Percentiles rank a stretch among this genome's conserved stretches.
phyloP scores from a whole-genome alignment of 2,797 vertebrate species.

The Megaceryle alcyon region DNA sequence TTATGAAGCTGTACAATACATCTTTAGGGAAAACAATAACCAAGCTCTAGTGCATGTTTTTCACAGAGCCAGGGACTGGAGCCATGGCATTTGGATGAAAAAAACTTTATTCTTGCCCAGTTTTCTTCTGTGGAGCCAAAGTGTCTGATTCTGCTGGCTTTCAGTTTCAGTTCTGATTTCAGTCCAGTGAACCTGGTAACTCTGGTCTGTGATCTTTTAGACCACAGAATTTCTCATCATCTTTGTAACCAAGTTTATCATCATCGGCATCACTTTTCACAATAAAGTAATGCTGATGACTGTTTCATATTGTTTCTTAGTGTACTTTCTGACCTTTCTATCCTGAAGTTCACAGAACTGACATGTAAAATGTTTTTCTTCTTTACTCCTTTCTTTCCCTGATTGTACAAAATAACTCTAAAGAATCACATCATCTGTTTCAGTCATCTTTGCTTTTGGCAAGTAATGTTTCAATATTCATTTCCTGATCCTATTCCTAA shows the following conservation, averaged over 20 bases:
- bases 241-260: conserved; percentile 36
- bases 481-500: conserved; percentile 60
- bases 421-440: conserved; percentile 40
- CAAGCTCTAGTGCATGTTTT: conserved; percentile 55
- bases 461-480: conserved; percentile 14
- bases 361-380: conserved; percentile 37
- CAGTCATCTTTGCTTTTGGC: conserved; percentile 48
- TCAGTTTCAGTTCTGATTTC: conserved; percentile 53
- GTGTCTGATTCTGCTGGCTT: conserved; percentile 66
- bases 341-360: conserved; percentile 25
- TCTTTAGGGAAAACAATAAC: conserved; percentile 67
- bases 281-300: conserved; percentile 30
- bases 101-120: conserved; percentile 61
- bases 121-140: conserved; percentile 70
- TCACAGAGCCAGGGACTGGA: conserved; percentile 54
- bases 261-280: conserved; percentile 54
- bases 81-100: conserved; percentile 70
- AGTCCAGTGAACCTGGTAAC: conserved; percentile 48
- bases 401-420: conserved; percentile 12
- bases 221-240: background rate
- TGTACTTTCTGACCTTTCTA: conserved; percentile 36
- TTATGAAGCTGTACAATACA: conserved; percentile 38
- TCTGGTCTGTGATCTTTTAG: conserved; percentile 36
- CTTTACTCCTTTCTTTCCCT: conserved; percentile 15
- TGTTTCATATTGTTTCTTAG: conserved; percentile 52